Evolutionary conservation across 1,140 invertebrate genomes (phyloP).

Genomic region (Hypsibius dujardini): DNA sequence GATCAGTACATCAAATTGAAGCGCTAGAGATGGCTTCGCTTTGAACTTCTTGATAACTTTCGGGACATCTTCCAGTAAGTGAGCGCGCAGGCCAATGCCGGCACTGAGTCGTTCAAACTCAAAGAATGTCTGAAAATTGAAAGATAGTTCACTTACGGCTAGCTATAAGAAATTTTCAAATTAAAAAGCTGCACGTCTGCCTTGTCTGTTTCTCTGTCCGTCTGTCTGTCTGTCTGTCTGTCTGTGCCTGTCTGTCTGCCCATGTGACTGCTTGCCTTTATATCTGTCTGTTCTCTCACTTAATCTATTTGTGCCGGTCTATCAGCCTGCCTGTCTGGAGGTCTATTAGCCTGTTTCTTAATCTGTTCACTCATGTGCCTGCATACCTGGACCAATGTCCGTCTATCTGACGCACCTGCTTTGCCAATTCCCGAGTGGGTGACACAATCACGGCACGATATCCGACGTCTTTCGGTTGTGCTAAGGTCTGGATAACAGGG

Average conservation of each 20-base stretch:
- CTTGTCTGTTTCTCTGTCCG: too few species aligned
- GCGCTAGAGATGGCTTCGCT: constrained; percentile 13
- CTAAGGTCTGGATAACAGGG: constrained; percentile 51
- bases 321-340: constrained; percentile 3
- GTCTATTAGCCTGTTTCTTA: constrained; percentile 20
- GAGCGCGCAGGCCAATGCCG: constrained; percentile 18
- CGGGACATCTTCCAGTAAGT: constrained; percentile 18
- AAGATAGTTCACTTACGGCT: constrained; percentile 21
- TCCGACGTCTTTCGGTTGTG: constrained; percentile 44
- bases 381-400: constrained; percentile 21
- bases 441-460: constrained; percentile 68
- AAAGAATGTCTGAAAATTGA: constrained; percentile 25
- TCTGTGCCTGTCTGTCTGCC: too few species aligned
- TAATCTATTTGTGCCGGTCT: constrained; percentile 13
- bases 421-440: constrained; percentile 78
- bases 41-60: constrained; percentile 18
- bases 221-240: too few species aligned
- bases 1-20: constrained; percentile 61
- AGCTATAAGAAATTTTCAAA: too few species aligned
- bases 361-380: too few species aligned
- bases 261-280: too few species aligned
- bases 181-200: too few species aligned
- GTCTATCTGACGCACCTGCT: constrained; percentile 49
- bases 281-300: too few species aligned
- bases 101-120: constrained; percentile 26